Evolutionary conservation across 2,888 invertebrate genomes (phyloP), one percentile per base, ranked within the genome.

Genomic region (Cephus pygmeus): DNA sequence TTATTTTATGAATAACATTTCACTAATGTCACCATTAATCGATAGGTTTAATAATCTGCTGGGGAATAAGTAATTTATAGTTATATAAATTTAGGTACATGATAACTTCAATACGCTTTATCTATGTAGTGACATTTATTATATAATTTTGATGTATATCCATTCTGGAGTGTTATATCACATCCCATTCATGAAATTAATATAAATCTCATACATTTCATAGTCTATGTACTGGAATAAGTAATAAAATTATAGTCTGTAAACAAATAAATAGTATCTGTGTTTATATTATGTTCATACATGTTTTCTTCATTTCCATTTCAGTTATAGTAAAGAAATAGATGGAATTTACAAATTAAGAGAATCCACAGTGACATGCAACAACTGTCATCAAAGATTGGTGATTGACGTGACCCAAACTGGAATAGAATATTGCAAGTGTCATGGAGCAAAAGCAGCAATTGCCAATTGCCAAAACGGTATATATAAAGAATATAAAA

Each of bases 271-370:
- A 69, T 69, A 36, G 4, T 73, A 33, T 15, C 69, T 69, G 69
- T 69, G n/a, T 71, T 34, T 15, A 36, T 69, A 69, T 77, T 75
- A 69, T 56, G 68, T 76, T 68, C 6, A 35, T 35, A 23, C 3
- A 68, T 69, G n/a, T 12, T n/a, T 68, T n/a, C 75, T 69, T 56
- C 12, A 36, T 75, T 23, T 77, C 75, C 78, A 75, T 87, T 86
- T 69, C 82, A 92, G 92, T 75, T 92, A 94, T 85, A 88, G 92
- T 74, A 88, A 92, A n/a, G 95, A 95, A 86, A 92, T 95, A 73
- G 93, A 94, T 69, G 93, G 93, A 79, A 93, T 95, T 75, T 89
- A 93, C 76, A 91, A 90, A 35, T 87, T 95, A 30, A 92, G 92
- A 75, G 91, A 92, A 4, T 92, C 93, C 30, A 94, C 95, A 11